Evolutionary conservation across 2,888 invertebrate species (phyloP).

Genomic region (Aleiodes alternator): DNA sequence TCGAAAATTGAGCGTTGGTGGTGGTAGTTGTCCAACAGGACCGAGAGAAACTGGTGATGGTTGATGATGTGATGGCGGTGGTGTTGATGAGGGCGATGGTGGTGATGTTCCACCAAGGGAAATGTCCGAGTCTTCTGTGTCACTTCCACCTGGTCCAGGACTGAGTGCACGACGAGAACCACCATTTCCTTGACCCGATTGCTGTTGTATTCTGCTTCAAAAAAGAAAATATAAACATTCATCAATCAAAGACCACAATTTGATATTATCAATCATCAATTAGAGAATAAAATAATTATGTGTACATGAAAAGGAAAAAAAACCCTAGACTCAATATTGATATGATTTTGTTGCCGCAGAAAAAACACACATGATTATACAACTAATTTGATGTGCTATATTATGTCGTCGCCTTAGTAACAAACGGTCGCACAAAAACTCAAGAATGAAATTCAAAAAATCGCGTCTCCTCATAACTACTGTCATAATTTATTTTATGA

Average conservation of each 20-base stretch:
- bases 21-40: conserved; percentile 70
- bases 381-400: no score
- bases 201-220: conserved; percentile 72
- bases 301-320: no score
- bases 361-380: no score
- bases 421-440: no score
- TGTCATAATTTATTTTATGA: no score
- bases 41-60: conserved; percentile 70
- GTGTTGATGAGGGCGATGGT: conserved; percentile 71
- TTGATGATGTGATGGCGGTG: conserved; percentile 67
- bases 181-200: conserved; percentile 70
- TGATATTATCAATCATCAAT: no score
- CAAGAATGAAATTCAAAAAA: no score
- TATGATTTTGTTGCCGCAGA: no score
- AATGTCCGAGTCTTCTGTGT: conserved; percentile 73
- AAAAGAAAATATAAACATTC: background rate
- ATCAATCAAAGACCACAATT: background rate
- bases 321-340: no score
- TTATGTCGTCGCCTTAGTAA: no score
- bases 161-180: conserved; percentile 68
- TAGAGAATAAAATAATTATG: no score
- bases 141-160: conserved; percentile 71
- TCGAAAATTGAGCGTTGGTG: conserved; percentile 71
- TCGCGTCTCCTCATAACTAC: no score
- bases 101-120: conserved; percentile 73